Evolutionary conservation across 2,888 invertebrate species (phyloP), one percentile per base, ranked within the genome.

Genomic region (Phragmatobia fuliginosa): DNA sequence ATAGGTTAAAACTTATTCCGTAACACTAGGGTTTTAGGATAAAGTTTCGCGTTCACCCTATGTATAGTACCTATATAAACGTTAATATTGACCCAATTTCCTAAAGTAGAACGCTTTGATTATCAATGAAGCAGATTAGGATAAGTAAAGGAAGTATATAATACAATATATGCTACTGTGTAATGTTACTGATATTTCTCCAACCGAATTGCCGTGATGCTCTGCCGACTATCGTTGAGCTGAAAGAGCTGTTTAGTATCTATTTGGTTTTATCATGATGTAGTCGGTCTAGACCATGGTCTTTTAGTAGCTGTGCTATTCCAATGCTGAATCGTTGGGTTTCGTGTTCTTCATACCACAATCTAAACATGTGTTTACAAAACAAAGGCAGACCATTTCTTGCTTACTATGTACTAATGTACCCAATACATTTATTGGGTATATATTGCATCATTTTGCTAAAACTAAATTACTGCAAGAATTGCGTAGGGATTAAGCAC

Each of bases 71-170:
- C 3, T 6, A 21, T 45, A n/a, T n/a, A 49, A 7, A 73, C 78
- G 73, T 70, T 76, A 79, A 78, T 82, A 82, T 83, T 86, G 84
- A 84, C 87, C 84, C 73, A 81, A 80, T 85, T 87, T 75, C 72
- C 70, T 70, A 62, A 76, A 76, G 78, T 81, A 79, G 72, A 75
- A 64, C 76, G 72, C 69, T 80, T 78, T 75, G 73, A 79, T 82
- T 77, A 78, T 72, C 62, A 64, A 72, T 61, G 63, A 71, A 63
- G 72, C 67, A 58, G 65, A 66, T 36, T 25, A 7, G 14, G 59
- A 66, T 33, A 56, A 18, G 32, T 41, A 18, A 5, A 25, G 11
- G 1, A 16, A 25, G 14, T 28, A 14, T 18, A 41, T 41, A 14
- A 56, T 25, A 56, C 28, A 28, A 16, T 28, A 6, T 56, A 28